Base-by-base conservation (phyloP, 2,797 vertebrate species). In the Pseudochaenichthys georgianus region DNA sequence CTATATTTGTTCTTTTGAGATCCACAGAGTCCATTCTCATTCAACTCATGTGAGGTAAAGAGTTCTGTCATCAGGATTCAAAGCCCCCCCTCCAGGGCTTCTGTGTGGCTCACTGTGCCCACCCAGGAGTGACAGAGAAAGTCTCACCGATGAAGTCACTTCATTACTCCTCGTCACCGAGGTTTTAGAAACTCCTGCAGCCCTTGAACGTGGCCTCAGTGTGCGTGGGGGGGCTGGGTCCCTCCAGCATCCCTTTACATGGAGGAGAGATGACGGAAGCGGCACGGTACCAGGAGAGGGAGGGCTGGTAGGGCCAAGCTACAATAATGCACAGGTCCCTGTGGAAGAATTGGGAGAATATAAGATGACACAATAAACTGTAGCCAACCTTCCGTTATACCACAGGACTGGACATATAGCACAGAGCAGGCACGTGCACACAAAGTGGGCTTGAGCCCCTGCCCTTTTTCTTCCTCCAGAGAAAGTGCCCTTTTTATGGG, bases 241-340 rank as follows among this genome's bases (percentile, higher is more conserved):
- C 28, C 63, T 75, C 69, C 60, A 72, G 83, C 88, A 83, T 83
- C 60, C 68, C 65, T 64, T 50, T 15, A 34, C 16, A 48, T 2
- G 34, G 45, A 68, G 54, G 45, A 38, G 34, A 31, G 47, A 53
- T n/a, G 66, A 41, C 53, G 64, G 61, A 58, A 9, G 43, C 50
- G 64, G 47, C 55, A 52, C 38, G 41, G 70, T 34, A 52, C 65
- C 66, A 4, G 68, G 15, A 43, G 64, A 53, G 11, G 46, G 34
- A 9, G 34, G 34, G 34, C 6, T 16, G 41, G 57, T 64, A 45
- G 72, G 61, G 65, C 63, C 23, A 31, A 55, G 71, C 67, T 48
- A 53, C 38, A 55, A 38, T 10, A 55, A 38, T 10, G 31, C 11
- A 58, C 28, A 19, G 41, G 13, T 73, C 12, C 34, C 80, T 79